A percentile compares a stretch with the other conserved stretches of the same genome.
phyloP scores from a whole-genome alignment of 1,140 invertebrate species.

The Sarcophaga bullata region DNA sequence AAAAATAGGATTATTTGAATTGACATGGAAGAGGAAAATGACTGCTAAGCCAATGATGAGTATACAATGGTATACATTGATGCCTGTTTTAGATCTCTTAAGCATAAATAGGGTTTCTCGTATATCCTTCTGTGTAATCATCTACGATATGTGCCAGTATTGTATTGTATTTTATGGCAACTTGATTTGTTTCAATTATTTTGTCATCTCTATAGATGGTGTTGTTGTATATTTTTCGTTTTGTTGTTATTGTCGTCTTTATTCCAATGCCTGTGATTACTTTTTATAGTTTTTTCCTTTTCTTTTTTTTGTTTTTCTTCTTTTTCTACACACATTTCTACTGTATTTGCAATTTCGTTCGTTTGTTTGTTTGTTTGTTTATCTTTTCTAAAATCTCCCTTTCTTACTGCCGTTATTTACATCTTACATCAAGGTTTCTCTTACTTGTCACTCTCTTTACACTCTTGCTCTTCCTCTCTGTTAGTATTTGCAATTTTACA shows the following conservation, averaged over 20 bases:
- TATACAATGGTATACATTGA: no score
- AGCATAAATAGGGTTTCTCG: no score
- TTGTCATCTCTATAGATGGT: neutral
- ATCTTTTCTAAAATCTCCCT: neutral
- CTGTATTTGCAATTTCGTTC: neutral
- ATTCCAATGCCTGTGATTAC: conserved; percentile 24
- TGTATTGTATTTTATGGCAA: neutral
- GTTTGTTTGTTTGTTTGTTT: neutral
- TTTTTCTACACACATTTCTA: neutral
- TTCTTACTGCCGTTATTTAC: neutral
- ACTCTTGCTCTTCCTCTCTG: no score
- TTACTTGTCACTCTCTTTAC: neutral
- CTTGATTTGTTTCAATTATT: conserved; percentile 24
- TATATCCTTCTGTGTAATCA: no score
- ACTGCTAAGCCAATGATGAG: no score
- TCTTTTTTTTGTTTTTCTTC: no score
- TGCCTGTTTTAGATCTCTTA: no score
- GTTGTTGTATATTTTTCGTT: no score
- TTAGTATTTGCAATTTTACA: neutral
- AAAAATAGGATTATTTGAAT: no score
- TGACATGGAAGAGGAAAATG: no score
- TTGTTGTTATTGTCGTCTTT: neutral
- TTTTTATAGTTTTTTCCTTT: neutral
- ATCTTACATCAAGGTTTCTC: neutral
- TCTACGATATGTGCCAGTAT: neutral